phyloP scores from a whole-genome alignment of 2,113 vertebrate species.

The Abramis brama region DNA sequence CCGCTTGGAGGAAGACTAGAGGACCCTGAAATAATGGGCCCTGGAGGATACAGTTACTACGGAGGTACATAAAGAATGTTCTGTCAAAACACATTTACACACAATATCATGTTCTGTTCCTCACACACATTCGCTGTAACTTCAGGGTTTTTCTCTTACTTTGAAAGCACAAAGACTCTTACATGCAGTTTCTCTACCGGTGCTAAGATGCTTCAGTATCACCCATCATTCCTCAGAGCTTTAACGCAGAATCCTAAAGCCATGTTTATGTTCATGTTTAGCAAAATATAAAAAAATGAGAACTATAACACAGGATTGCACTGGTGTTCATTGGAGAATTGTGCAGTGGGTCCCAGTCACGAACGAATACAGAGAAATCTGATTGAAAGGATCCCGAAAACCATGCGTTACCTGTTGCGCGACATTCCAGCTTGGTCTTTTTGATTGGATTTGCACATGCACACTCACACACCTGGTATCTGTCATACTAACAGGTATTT shows the following conservation, averaged over 20 bases:
- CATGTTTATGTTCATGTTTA: not conserved
- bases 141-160: slow-evolving; percentile 33
- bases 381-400: not conserved
- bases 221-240: not conserved
- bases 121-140: not conserved
- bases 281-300: not conserved
- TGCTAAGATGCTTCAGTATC: not conserved
- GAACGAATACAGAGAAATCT: not conserved
- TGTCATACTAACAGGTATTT: not conserved
- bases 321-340: not conserved
- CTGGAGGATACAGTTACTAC: slow-evolving; percentile 92
- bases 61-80: slow-evolving; percentile 81
- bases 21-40: slow-evolving; percentile 91
- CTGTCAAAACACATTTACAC: slow-evolving; percentile 16
- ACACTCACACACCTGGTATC: not conserved
- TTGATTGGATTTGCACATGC: not conserved
- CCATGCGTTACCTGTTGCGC: not conserved
- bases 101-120: not conserved
- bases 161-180: slow-evolving; percentile 48
- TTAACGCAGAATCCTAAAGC: not conserved
- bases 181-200: not conserved
- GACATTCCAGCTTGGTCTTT: not conserved
- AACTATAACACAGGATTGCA: not conserved
- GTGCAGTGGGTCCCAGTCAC: too few species aligned
- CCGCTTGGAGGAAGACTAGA: slow-evolving; percentile 91